A percentile compares a stretch with the other conserved stretches of the same genome.
phyloP scores from a whole-genome alignment of 2,113 vertebrate genomes.

The Triplophysa tibetana region DNA sequence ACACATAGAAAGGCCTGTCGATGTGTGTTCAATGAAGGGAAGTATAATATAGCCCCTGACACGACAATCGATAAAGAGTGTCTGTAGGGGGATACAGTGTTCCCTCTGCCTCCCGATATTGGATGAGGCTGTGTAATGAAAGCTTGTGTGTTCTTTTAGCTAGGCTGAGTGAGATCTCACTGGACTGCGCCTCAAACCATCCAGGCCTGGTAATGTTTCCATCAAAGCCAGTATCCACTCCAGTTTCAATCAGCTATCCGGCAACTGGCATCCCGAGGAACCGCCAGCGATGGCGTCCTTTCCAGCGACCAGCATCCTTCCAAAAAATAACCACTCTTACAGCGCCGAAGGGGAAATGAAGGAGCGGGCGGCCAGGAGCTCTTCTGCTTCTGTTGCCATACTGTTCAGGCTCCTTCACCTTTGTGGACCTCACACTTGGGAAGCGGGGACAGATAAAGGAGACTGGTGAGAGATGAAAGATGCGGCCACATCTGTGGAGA shows the following conservation, averaged over 20 bases:
- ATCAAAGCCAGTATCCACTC: conserved; percentile 28
- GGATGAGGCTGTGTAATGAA: conserved; percentile 57
- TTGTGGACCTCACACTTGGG: background rate
- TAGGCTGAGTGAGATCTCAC: conserved; percentile 58
- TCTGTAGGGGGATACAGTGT: conserved; percentile 63
- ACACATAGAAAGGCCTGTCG: conserved; percentile 55
- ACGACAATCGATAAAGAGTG: conserved; percentile 69
- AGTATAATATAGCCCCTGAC: conserved; percentile 70
- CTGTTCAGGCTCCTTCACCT: background rate
- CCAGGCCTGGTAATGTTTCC: conserved; percentile 15
- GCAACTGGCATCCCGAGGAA: background rate
- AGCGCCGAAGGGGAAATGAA: background rate
- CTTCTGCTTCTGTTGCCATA: background rate
- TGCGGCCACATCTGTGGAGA: background rate
- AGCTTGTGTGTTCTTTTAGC: conserved; percentile 51
- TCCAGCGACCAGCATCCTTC: background rate
- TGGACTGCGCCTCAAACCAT: conserved; percentile 41
- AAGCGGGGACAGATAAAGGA: conserved; percentile 8
- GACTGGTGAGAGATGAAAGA: conserved; percentile 28
- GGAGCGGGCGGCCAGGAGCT: background rate
- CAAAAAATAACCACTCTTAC: background rate
- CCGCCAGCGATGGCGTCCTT: too few relatives aligned
- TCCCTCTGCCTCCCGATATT: conserved; percentile 54
- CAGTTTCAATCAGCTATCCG: conserved; percentile 17
- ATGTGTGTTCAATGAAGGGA: conserved; percentile 57